Conservation (phyloP, 2,113 vertebrate genomes). For the Cyanoramphus novaezelandiae region DNA sequence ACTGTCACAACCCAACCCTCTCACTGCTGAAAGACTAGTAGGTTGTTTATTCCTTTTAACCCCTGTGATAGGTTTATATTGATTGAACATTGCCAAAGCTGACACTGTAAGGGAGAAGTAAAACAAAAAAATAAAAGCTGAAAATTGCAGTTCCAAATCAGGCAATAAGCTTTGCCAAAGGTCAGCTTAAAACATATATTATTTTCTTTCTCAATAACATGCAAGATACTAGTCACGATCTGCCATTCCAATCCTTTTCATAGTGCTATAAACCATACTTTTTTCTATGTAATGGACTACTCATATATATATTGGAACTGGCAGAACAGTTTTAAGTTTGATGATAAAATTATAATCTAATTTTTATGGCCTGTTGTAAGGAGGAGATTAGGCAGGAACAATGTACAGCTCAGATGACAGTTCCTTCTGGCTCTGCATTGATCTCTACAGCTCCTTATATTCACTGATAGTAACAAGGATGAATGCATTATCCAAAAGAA, state of each 20-base stretch:
- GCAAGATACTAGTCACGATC: not conserved
- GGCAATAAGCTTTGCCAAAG: conserved; percentile 8
- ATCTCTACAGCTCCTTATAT: not conserved
- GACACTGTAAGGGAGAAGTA: not conserved
- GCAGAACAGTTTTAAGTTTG: not conserved
- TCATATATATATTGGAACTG: not conserved
- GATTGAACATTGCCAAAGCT: conserved; percentile 42
- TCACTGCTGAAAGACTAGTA: not conserved
- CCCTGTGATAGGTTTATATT: conserved; percentile 8
- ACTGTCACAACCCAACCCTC: not conserved
- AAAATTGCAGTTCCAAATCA: not conserved
- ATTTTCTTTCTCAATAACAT: conserved; percentile 29
- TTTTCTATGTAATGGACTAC: not conserved
- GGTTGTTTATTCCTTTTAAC: conserved; percentile 45
- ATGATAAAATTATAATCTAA: conserved; percentile 17
- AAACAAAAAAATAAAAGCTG: not conserved
- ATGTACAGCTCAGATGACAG: not conserved
- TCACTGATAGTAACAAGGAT: not conserved
- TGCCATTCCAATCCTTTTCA: not conserved
- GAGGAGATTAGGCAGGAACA: not conserved
- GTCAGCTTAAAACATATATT: conserved; percentile 3
- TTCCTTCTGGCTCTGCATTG: not conserved
- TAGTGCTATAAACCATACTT: not conserved
- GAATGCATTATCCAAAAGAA: not conserved
- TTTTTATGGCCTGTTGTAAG: not conserved